Evolutionary conservation across 2,113 vertebrate genomes (phyloP).

Genomic region (Athene cunicularia): DNA sequence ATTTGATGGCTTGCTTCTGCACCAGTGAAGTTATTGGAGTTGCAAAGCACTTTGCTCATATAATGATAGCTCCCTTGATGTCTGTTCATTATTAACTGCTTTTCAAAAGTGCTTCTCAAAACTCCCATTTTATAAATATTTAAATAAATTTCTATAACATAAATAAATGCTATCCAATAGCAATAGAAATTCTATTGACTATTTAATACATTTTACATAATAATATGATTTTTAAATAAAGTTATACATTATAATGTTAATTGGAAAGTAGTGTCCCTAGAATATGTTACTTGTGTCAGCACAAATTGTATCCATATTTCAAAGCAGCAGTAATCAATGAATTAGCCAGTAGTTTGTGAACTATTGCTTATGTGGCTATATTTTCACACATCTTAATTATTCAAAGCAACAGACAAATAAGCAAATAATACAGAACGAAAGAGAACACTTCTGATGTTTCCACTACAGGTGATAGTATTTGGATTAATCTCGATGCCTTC

Average conservation of each 20-base stretch:
- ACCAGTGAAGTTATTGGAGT: conserved; percentile 73
- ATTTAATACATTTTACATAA: conserved; percentile 56
- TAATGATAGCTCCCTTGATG: conserved; percentile 80
- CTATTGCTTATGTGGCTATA: conserved; percentile 29
- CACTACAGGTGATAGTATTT: neutral
- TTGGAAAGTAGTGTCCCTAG: conserved; percentile 49
- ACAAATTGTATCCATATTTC: conserved; percentile 54
- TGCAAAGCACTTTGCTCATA: conserved; percentile 76
- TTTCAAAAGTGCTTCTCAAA: conserved; percentile 76
- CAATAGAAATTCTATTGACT: conserved; percentile 53
- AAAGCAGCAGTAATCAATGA: conserved; percentile 57
- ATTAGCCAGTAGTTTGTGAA: conserved; percentile 38
- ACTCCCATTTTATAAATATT: conserved; percentile 83
- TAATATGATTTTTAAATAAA: conserved; percentile 59
- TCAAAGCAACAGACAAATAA: conserved; percentile 14
- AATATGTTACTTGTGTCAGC: conserved; percentile 40
- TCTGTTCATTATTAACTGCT: conserved; percentile 80
- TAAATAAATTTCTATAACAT: conserved; percentile 78
- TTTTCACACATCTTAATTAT: conserved; percentile 53
- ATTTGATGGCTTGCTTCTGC: conserved; percentile 79
- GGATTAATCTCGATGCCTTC: neutral
- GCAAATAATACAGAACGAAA: neutral
- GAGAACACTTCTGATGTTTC: neutral
- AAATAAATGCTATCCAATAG: conserved; percentile 46
- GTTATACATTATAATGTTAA: conserved; percentile 59